Percentiles rank a stretch among this genome's conserved stretches.
Conservation (phyloP, 2,888 invertebrate species). For the Drosophila kambysellisi region DNA sequence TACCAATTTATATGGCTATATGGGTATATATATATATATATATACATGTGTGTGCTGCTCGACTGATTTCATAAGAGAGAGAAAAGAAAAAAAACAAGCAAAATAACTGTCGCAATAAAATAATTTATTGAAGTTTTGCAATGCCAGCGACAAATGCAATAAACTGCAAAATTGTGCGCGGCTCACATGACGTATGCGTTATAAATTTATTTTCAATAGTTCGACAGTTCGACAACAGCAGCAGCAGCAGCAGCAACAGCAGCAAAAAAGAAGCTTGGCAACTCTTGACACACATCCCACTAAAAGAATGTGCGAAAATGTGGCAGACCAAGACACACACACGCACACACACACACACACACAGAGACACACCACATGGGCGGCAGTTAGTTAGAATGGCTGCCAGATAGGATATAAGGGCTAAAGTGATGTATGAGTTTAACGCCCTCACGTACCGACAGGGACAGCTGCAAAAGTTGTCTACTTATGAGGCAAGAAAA, state of each 20-base stretch:
- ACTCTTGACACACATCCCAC: conserved; percentile 78
- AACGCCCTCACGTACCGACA: conserved; percentile 79
- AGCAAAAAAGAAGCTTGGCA: conserved; percentile 49
- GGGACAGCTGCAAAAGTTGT: conserved; percentile 68
- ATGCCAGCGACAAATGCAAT: conserved; percentile 77
- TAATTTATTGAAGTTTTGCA: conserved; percentile 82
- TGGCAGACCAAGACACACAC: conserved; percentile 40
- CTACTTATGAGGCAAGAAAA: conserved; percentile 76
- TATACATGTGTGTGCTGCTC: conserved; percentile 24
- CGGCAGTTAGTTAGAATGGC: conserved; percentile 43
- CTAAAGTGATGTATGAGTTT: conserved; percentile 83
- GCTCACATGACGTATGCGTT: conserved; percentile 76
- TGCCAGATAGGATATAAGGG: conserved; percentile 56
- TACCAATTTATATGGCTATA: conserved; percentile 11
- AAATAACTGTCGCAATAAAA: conserved; percentile 82
- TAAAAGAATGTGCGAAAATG: conserved; percentile 50
- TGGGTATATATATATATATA: conserved; percentile 14
- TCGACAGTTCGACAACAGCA: conserved; percentile 30
- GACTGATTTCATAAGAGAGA: conserved; percentile 61
- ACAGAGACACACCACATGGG: conserved; percentile 15
- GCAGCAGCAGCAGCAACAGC: conserved; percentile 3
- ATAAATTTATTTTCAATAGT: conserved; percentile 77
- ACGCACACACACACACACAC: conserved; percentile 13
- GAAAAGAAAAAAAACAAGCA: conserved; percentile 41
- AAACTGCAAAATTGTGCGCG: conserved; percentile 59